Conservation (phyloP, 2,113 vertebrate genomes). For the Ginglymostoma cirratum region DNA sequence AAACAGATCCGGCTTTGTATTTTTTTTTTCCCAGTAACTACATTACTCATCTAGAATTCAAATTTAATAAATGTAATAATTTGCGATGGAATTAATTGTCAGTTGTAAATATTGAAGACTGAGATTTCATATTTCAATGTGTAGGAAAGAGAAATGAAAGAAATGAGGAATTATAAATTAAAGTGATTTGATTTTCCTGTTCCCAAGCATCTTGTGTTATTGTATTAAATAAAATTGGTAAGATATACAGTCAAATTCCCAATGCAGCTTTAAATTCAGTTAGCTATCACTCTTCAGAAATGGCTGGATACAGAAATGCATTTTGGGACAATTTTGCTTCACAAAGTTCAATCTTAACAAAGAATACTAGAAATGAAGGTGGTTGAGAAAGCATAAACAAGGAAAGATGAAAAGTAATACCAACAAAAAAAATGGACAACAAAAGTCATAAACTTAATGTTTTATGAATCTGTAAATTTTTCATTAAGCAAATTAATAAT, state of each 20-base stretch:
- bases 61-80: background rate
- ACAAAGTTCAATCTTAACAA: background rate
- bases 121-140: background rate
- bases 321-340: background rate
- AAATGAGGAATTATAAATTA: background rate
- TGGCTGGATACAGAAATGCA: constrained; percentile 9
- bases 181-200: background rate
- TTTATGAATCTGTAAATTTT: background rate
- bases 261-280: too few relatives aligned
- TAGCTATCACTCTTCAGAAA: background rate
- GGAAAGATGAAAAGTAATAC: background rate
- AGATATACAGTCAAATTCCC: background rate
- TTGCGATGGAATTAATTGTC: background rate
- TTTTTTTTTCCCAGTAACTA: background rate
- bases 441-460: background rate
- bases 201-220: background rate
- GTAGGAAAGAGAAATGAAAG: background rate
- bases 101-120: background rate
- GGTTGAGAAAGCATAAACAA: background rate
- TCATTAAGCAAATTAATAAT: background rate
- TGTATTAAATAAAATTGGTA: background rate
- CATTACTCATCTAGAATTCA: background rate
- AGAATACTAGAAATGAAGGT: background rate
- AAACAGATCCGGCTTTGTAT: background rate
- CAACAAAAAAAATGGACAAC: constrained; percentile 20